Evolutionary conservation across 2,797 vertebrate species (phyloP).

Genomic region (Labroides dimidiatus): DNA sequence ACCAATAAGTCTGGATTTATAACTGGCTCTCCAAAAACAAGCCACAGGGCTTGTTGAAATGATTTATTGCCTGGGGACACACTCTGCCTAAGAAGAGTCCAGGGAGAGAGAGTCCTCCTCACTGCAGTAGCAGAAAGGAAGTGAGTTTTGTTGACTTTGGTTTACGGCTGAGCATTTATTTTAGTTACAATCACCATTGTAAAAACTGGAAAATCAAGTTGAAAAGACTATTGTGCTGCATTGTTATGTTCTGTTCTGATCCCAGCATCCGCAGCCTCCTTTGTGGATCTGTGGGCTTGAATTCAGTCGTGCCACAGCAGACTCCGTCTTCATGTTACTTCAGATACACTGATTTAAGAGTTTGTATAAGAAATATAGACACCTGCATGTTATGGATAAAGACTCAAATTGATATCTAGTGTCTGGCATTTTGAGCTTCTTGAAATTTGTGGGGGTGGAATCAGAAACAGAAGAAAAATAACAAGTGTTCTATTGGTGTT

Average conservation of each 20-base stretch:
- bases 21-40: constrained; percentile 17
- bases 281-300: no score
- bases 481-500: no score
- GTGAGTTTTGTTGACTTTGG: neutral
- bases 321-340: no score
- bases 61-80: constrained; percentile 11
- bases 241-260: neutral
- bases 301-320: no score
- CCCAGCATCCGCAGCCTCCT: no score
- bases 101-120: neutral
- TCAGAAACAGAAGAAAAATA: no score
- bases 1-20: neutral
- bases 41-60: constrained; percentile 2
- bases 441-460: no score
- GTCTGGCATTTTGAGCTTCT: no score
- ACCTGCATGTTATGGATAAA: no score
- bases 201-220: neutral
- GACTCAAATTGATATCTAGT: no score
- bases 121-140: neutral
- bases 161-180: neutral
- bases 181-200: neutral
- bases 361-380: no score
- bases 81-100: neutral
- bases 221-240: neutral
- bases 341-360: no score